These are phyloP conservation scores for Geotrupes spiniger DNA, from an alignment of 2,888 invertebrate species.

Conservation along the genomic window DNA sequence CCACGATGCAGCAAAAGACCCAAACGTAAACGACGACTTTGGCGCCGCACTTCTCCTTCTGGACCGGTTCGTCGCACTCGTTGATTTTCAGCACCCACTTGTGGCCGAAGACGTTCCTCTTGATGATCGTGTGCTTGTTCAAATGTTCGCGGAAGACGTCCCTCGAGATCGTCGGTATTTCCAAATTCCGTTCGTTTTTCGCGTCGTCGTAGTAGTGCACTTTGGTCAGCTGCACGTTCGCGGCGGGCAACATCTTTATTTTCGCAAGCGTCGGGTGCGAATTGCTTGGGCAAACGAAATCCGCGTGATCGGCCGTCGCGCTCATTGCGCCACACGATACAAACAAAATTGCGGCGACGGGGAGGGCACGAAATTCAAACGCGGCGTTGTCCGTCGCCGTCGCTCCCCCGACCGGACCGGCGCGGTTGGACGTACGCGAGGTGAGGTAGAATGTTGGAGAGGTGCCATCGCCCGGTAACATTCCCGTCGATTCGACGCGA, in stretches of 20 bases:
- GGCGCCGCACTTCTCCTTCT: slow-evolving; percentile 21
- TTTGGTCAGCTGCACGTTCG: slow-evolving; percentile 44
- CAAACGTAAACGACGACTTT: slow-evolving; percentile 36
- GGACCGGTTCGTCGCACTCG: slow-evolving; percentile 33
- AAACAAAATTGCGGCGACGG: slow-evolving; percentile 16
- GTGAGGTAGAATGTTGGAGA: slow-evolving; percentile 20
- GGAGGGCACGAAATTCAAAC: background rate
- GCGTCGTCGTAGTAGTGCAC: slow-evolving; percentile 42
- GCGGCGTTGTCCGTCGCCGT: too few relatives aligned
- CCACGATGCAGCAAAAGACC: slow-evolving; percentile 37
- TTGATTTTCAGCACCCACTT: slow-evolving; percentile 47
- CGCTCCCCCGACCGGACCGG: slow-evolving; percentile 5
- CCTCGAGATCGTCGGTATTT: slow-evolving; percentile 39
- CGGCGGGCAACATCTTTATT: slow-evolving; percentile 10
- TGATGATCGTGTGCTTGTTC: slow-evolving; percentile 40
- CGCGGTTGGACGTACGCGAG: slow-evolving; percentile 7
- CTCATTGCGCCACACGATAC: slow-evolving; percentile 13
- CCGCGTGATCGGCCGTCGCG: slow-evolving; percentile 1
- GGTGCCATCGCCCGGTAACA: too few relatives aligned
- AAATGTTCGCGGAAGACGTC: slow-evolving; percentile 33
- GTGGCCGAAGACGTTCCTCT: slow-evolving; percentile 45
- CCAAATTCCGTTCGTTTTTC: slow-evolving; percentile 31
- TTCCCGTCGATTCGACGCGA: too few relatives aligned
- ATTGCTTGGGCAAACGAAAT: slow-evolving; percentile 5
- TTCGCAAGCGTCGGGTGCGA: background rate